These are phyloP conservation scores for Latrodectus hesperus DNA, from an alignment of 2,888 invertebrate species.

Conservation along the genomic window DNA sequence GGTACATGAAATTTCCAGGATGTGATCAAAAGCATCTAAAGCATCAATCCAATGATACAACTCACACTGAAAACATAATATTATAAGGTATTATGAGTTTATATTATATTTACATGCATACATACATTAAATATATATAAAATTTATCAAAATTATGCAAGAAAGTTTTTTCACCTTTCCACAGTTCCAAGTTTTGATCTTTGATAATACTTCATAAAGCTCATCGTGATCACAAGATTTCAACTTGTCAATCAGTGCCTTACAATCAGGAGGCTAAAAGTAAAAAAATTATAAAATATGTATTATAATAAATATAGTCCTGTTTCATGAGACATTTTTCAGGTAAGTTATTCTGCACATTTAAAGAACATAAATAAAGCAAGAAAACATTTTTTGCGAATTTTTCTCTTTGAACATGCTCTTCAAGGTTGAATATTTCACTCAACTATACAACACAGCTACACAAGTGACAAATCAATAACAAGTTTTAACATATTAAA, in stretches of 20 bases:
- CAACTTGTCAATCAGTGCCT: slow-evolving; percentile 83
- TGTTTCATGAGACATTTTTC: too few species aligned
- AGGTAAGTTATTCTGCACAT: too few species aligned
- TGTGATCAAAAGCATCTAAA: slow-evolving; percentile 79
- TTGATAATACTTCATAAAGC: slow-evolving; percentile 82
- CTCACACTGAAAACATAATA: slow-evolving; percentile 79
- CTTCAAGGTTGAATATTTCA: too few species aligned
- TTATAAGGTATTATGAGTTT: too few species aligned
- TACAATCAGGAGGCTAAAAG: slow-evolving; percentile 79
- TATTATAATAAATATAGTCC: background rate
- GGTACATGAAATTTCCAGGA: slow-evolving; percentile 83
- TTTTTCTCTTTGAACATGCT: too few species aligned
- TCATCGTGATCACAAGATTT: slow-evolving; percentile 80
- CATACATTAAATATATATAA: background rate
- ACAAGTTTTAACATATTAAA: too few species aligned
- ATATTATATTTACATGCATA: too few species aligned
- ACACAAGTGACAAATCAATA: too few species aligned
- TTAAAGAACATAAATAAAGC: too few species aligned
- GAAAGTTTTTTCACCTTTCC: slow-evolving; percentile 79
- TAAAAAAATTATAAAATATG: background rate
- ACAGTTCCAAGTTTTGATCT: slow-evolving; percentile 87
- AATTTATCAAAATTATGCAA: background rate
- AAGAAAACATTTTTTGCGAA: too few species aligned
- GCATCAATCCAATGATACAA: slow-evolving; percentile 89
- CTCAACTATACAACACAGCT: too few species aligned